phyloP scores from a whole-genome alignment of 1,140 invertebrate species.

The Drosophila ohnishii region DNA sequence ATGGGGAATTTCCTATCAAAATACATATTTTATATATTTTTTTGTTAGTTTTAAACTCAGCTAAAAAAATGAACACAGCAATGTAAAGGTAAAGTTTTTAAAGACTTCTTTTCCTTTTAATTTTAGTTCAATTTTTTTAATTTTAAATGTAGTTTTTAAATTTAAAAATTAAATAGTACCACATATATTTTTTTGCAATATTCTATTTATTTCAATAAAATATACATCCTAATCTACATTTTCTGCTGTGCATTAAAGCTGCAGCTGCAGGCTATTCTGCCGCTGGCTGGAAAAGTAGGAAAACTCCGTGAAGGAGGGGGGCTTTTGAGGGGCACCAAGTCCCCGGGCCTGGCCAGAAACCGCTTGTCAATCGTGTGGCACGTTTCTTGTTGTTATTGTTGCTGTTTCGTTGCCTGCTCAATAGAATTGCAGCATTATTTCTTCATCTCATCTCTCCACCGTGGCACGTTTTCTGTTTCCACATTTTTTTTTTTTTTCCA shows the following conservation, averaged over 20 bases:
- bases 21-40: too few species aligned
- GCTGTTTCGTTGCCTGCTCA: conserved; percentile 19
- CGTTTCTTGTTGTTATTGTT: conserved; percentile 24
- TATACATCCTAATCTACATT: not conserved
- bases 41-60: too few species aligned
- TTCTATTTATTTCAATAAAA: not conserved
- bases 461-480: conserved; percentile 65
- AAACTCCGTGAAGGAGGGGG: not conserved
- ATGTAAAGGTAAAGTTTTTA: too few species aligned
- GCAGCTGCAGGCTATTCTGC: conserved; percentile 45
- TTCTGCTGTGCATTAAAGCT: conserved; percentile 4
- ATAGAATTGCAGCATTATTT: conserved; percentile 59
- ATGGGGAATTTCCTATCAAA: too few species aligned
- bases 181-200: not conserved
- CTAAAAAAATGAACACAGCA: too few species aligned
- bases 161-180: too few species aligned
- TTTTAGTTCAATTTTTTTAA: too few species aligned
- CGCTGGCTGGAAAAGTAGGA: conserved; percentile 25
- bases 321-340: conserved; percentile 13
- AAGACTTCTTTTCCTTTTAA: too few species aligned
- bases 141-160: too few species aligned
- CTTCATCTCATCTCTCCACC: conserved; percentile 34
- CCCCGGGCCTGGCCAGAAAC: conserved; percentile 43
- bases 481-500: conserved; percentile 35
- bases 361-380: conserved; percentile 73